Base-by-base conservation (phyloP, 2,797 vertebrate species). In the Numenius phaeopus region DNA sequence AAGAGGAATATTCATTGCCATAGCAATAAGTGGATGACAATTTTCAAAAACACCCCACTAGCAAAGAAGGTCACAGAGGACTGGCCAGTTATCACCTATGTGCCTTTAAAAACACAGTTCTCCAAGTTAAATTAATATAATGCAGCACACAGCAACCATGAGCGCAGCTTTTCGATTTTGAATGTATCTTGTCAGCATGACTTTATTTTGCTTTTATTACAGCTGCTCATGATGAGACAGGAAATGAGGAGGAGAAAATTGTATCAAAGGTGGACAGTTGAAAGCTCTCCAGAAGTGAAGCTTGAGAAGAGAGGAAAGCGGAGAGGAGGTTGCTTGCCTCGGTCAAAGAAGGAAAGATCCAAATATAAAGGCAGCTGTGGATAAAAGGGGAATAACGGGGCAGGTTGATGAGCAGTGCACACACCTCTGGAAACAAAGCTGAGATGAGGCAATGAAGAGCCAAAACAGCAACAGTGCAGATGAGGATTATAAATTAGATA, bases 1-100 rank as follows among this genome's bases (percentile, higher is more conserved):
- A 96, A 70, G 70, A 87, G 47, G 47, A 90, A 80, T 92, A 97
- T 61, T 89, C 92, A 95, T 95, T 92, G 78, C 92, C 84, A 89
- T 90, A 71, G 67, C 79, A 92, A 91, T 89, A 84, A 89, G 57
- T 46, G 37, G 67, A 85, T 75, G 37, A 42, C 44, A 49, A n/a
- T 86, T 96, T 94, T 90, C 61, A 76, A 61, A 95, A 93, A 26
- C 65, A 90, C 22, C 85, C 69, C 46, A 9, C 79, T 84, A 58
- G 54, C 54, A 90, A 86, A 70, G 70, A 79, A 89, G 64, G 57
- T 89, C 59, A 67, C 15, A 27, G 44, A 55, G 62, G 34, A 64
- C 75, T 39, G 64, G 59, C 50, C 71, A 87, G 11, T 27, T 64
- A 30, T 59, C 22, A 77, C 64, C 79, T 37, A 9, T 75, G 49